Evolutionary conservation across 1,140 invertebrate species (phyloP).

Genomic region (Cherax quadricarinatus): DNA sequence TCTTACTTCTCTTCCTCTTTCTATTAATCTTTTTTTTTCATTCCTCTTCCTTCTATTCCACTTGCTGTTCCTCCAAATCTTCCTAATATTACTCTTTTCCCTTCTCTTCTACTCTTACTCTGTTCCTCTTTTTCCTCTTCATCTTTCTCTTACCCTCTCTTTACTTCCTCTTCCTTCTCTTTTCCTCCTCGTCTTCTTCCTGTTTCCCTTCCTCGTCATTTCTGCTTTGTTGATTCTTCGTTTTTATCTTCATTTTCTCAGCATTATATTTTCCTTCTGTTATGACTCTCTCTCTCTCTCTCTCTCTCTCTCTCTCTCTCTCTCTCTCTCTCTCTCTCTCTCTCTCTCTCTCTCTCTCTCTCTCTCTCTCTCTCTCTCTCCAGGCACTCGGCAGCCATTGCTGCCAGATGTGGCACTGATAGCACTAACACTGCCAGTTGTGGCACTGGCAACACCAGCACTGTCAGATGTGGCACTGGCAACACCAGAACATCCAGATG

Average conservation of each 20-base stretch:
- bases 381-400: no score
- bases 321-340: neutral
- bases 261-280: no score
- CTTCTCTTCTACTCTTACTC: neutral
- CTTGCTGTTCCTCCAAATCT: neutral
- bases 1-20: conserved; percentile 1
- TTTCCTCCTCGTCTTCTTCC: neutral
- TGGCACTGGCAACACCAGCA: no score
- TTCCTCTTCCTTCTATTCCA: neutral
- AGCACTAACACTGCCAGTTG: no score
- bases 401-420: no score
- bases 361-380: no score
- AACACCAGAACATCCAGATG: no score
- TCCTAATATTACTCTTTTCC: neutral
- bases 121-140: neutral
- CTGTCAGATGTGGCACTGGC: no score
- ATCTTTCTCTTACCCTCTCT: neutral
- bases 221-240: no score
- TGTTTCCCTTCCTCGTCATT: no score
- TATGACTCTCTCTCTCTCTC: no score
- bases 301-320: neutral
- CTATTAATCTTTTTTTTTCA: neutral
- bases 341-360: neutral
- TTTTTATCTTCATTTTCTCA: no score
- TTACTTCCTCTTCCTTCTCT: neutral